phyloP scores from a whole-genome alignment of 2,113 vertebrate genomes.

The Heptranchias perlo region DNA sequence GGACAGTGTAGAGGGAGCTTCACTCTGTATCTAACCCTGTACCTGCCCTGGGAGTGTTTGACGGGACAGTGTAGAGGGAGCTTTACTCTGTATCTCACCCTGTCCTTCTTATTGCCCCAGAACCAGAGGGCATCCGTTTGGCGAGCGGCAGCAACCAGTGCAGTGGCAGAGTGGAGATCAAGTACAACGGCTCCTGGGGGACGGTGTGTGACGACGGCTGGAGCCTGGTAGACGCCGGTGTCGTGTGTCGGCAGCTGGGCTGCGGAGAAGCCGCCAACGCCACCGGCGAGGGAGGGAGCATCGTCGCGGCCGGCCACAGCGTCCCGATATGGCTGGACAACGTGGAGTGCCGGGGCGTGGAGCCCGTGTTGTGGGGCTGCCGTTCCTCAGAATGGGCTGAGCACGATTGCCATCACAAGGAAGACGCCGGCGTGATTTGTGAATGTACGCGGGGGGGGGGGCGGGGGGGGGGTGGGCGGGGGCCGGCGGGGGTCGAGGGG shows the following conservation, averaged over 20 bases:
- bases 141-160: slow-evolving; percentile 46
- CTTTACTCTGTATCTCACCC: neutral
- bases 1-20: no score
- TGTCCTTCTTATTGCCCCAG: slow-evolving; percentile 21
- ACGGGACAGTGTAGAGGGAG: no score
- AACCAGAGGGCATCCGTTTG: slow-evolving; percentile 45
- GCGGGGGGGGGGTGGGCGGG: no score
- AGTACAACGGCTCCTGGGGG: slow-evolving; percentile 46
- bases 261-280: slow-evolving; percentile 35
- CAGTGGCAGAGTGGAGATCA: slow-evolving; percentile 50
- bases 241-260: slow-evolving; percentile 50
- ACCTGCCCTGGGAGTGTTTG: slow-evolving; percentile 42
- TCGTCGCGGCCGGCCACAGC: no score
- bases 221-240: slow-evolving; percentile 43
- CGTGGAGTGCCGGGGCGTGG: slow-evolving; percentile 46
- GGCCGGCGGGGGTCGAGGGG: no score
- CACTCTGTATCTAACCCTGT: neutral
- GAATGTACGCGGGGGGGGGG: slow-evolving; percentile 41
- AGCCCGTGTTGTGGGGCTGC: slow-evolving; percentile 48
- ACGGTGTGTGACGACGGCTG: slow-evolving; percentile 51
- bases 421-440: slow-evolving; percentile 53
- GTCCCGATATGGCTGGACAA: slow-evolving; percentile 53
- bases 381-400: slow-evolving; percentile 47
- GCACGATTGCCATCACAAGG: slow-evolving; percentile 55
- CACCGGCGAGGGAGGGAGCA: slow-evolving; percentile 21